Base-by-base conservation (phyloP, 1,140 invertebrate genomes). In the Lucilia sericata region DNA sequence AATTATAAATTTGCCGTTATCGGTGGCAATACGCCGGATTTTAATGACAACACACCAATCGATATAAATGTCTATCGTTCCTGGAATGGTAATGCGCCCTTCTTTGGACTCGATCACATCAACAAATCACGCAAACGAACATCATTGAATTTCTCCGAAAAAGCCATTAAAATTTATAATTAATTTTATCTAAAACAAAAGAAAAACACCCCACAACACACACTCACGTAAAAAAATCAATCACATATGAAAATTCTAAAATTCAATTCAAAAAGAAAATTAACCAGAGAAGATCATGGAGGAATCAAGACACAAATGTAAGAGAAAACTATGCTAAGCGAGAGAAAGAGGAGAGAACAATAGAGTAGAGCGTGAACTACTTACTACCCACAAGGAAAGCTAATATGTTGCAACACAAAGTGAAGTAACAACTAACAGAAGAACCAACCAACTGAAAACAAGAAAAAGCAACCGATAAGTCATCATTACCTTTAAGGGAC, bases 91-190 rank as follows among this genome's bases (percentile, higher is more conserved):
- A 85, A 93, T 84, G 93, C 94, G 92, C 97, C 98, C 60, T 99
- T 97, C 96, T 93, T 99, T 83, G 99, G 98, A n/a, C 93, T 99
- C 86, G 98, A 99, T 92, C 99, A 99, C 92, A 95, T 99, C 87
- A 99, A 99, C 93, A 99, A 99, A 93, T 97, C 98, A 42, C 88
- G 90, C 84, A 99, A 99, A 92, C 94, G 98, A 86, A 97, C 97
- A 87, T 95, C 98, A 87, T 97, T 98, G 91, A 99, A 97, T 92
- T 99, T 98, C 92, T 93, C 99, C 89, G 98, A 99, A 93, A 99
- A 99, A 93, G 97, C 99, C 87, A 99, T 99, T 93, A 99, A 99
- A 93, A 99, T 99, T 91, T 99, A 99, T 93, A 99, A 99, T 93
- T 99, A 88, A 85, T 74, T 51, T n/a, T 81, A 84, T 83, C 76